Conservation (phyloP, 2,888 invertebrate species). For the Adelphocoris suturalis region DNA sequence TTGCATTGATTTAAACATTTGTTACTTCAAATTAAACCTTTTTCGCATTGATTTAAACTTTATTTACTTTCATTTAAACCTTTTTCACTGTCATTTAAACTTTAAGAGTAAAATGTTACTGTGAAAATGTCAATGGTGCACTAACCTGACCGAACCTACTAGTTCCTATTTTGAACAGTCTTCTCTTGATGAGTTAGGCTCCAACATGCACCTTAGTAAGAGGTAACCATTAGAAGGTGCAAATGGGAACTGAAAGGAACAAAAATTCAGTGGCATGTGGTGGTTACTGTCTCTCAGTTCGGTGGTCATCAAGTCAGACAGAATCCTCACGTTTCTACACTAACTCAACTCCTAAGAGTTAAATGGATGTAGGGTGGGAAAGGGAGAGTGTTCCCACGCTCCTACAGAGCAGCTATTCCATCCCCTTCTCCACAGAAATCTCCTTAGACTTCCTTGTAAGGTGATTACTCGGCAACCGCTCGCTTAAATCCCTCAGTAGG, state of each 20-base stretch:
- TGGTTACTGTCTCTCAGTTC: not conserved
- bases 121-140: no score
- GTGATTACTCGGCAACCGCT: slow-evolving; percentile 21
- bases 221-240: not conserved
- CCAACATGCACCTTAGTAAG: not conserved
- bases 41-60: no score
- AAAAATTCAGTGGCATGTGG: slow-evolving; percentile 19
- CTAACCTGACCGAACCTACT: no score
- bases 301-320: slow-evolving; percentile 52
- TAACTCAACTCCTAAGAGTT: slow-evolving; percentile 41
- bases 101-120: no score
- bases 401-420: not conserved
- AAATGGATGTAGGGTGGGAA: slow-evolving; percentile 1
- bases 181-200: no score
- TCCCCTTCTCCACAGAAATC: not conserved
- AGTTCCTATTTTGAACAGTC: no score
- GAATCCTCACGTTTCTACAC: slow-evolving; percentile 49
- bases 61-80: no score
- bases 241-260: not conserved
- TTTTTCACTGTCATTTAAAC: no score
- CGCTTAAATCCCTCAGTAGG: not conserved
- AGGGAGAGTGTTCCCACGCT: not conserved
- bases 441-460: slow-evolving; percentile 31
- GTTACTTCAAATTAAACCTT: no score
- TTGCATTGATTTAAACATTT: no score